phyloP scores from a whole-genome alignment of 2,113 vertebrate genomes.

The Halcyon senegalensis region DNA sequence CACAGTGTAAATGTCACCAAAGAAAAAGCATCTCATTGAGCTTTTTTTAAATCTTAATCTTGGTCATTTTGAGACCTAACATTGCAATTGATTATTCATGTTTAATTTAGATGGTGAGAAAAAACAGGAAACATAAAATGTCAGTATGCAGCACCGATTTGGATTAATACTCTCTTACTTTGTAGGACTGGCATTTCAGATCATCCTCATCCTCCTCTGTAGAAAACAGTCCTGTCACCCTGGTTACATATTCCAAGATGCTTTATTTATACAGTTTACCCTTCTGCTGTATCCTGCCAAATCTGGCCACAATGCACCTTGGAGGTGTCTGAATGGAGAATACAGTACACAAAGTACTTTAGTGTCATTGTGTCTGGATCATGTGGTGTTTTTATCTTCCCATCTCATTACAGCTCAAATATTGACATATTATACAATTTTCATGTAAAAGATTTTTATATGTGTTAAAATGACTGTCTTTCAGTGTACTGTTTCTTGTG shows the following conservation, averaged over 20 bases:
- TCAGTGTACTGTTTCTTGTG: slow-evolving; percentile 79
- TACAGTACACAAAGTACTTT: neutral
- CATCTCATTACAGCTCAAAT: neutral
- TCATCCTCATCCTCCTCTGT: neutral
- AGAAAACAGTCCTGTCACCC: neutral
- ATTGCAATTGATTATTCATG: neutral
- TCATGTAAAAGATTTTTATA: neutral
- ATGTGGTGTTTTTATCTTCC: neutral
- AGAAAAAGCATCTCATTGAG: neutral
- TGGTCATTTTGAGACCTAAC: neutral
- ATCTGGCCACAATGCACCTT: neutral
- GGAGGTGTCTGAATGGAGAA: neutral
- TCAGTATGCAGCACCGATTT: neutral
- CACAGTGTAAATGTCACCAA: neutral
- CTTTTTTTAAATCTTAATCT: neutral
- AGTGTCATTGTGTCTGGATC: neutral
- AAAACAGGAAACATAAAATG: neutral
- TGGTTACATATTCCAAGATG: neutral
- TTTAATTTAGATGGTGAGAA: neutral
- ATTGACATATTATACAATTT: neutral
- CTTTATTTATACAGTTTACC: neutral
- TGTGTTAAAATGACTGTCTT: slow-evolving; percentile 26
- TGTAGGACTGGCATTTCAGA: neutral
- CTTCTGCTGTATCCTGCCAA: neutral
- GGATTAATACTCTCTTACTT: neutral